Conservation (phyloP, 2,797 vertebrate species). For the Leuciscus waleckii region DNA sequence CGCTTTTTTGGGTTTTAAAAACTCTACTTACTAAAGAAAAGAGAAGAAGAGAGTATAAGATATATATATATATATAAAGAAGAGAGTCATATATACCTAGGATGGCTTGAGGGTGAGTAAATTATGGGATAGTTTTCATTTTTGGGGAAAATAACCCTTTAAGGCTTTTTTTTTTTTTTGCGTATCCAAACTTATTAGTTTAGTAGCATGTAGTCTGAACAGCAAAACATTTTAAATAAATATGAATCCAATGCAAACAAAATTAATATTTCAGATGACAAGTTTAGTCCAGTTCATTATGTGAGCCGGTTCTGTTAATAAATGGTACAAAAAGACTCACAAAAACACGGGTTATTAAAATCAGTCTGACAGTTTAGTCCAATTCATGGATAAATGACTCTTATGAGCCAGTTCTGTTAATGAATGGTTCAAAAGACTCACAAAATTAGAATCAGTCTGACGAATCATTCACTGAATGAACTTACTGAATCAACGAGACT, state of each 20-base stretch:
- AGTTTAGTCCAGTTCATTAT: not conserved
- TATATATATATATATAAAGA: no score
- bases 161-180: no score
- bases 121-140: no score
- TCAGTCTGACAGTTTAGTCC: not conserved
- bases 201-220: not conserved
- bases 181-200: not conserved
- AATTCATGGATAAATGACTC: not conserved
- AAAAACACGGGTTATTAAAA: not conserved
- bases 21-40: no score
- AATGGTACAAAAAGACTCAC: not conserved
- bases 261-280: not conserved
- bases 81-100: no score
- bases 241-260: not conserved
- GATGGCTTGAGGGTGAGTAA: no score
- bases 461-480: not conserved
- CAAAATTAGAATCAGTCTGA: not conserved
- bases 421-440: not conserved
- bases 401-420: not conserved
- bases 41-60: no score
- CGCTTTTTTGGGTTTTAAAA: no score
- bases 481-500: not conserved
- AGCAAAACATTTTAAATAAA: fast-evolving
- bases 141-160: no score
- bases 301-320: not conserved